phyloP scores from a whole-genome alignment of 2,797 vertebrate genomes.

The Cryptoblepharus egeriae region DNA sequence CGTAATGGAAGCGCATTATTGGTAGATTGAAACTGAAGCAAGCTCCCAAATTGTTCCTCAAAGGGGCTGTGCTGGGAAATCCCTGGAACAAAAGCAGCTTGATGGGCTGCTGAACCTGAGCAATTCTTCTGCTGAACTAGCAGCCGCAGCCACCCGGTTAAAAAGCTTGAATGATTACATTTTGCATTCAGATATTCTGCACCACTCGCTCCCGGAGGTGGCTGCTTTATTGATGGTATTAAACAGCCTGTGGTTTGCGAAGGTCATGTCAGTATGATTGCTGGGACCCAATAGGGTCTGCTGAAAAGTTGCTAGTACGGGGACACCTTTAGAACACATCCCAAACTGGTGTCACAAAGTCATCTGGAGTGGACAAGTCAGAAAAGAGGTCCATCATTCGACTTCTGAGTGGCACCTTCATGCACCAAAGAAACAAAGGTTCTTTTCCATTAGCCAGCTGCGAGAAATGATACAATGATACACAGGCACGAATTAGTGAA shows the following conservation, averaged over 20 bases:
- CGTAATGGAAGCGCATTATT: neutral
- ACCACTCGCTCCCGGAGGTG: no score
- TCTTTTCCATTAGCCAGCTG: neutral
- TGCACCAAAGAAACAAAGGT: constrained; percentile 19
- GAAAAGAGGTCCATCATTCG: constrained; percentile 18
- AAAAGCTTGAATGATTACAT: neutral
- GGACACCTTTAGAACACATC: neutral
- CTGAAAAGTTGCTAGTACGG: neutral
- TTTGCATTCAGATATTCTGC: neutral
- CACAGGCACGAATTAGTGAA: constrained; percentile 6
- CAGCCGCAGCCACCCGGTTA: neutral
- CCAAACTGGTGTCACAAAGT: neutral
- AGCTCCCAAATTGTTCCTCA: neutral
- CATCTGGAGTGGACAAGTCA: neutral
- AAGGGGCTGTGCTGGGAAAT: neutral
- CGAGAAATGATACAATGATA: constrained; percentile 39
- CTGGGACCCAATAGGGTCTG: no score
- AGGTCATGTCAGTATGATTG: neutral
- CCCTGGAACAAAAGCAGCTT: neutral
- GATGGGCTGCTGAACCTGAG: neutral
- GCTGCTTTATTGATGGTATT: no score
- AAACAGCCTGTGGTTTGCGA: neutral
- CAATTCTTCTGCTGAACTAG: neutral
- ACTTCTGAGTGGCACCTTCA: neutral
- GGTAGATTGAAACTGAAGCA: neutral